A percentile compares a stretch with the other conserved stretches of the same genome.
These are phyloP conservation scores for Calycopis cecrops DNA, from an alignment of 1,140 invertebrate genomes.

Conservation along the genomic window DNA sequence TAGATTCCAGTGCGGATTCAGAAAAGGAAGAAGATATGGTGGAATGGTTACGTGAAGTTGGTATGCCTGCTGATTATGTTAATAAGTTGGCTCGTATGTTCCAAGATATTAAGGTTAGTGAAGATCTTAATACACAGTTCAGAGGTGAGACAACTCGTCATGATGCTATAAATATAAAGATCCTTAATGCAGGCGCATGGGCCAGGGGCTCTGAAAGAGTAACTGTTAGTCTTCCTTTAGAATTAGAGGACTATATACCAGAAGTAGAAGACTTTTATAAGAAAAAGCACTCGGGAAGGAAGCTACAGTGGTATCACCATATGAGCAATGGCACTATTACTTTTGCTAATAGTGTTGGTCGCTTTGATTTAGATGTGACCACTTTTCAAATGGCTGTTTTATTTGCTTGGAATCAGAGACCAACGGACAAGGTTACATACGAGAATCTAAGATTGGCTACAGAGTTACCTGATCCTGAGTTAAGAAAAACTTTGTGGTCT, in stretches of 20 bases:
- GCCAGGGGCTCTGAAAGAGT: slow-evolving; percentile 94
- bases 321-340: slow-evolving; percentile 99
- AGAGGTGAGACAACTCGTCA: slow-evolving; percentile 81
- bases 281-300: slow-evolving; percentile 98
- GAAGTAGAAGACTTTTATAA: slow-evolving; percentile 97
- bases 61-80: slow-evolving; percentile 99
- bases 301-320: slow-evolving; percentile 99
- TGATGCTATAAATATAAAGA: slow-evolving; percentile 91
- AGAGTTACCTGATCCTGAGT: slow-evolving; percentile 96
- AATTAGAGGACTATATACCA: slow-evolving; percentile 98
- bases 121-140: slow-evolving; percentile 98
- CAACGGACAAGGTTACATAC: slow-evolving; percentile 92
- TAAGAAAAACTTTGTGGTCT: slow-evolving; percentile 97
- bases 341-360: slow-evolving; percentile 94
- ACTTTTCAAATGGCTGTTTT: slow-evolving; percentile 99
- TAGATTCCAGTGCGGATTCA: slow-evolving; percentile 97
- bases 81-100: slow-evolving; percentile 98
- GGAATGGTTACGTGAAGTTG: slow-evolving; percentile 94
- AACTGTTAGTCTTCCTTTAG: slow-evolving; percentile 95
- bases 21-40: slow-evolving; percentile 99
- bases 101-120: slow-evolving; percentile 99
- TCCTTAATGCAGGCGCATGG: slow-evolving; percentile 99
- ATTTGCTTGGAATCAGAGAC: slow-evolving; percentile 98
- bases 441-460: slow-evolving; percentile 97
- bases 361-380: slow-evolving; percentile 98